These are phyloP conservation scores for Intellagama lesueurii DNA, from an alignment of 2,797 vertebrate genomes.

Conservation along the genomic window DNA sequence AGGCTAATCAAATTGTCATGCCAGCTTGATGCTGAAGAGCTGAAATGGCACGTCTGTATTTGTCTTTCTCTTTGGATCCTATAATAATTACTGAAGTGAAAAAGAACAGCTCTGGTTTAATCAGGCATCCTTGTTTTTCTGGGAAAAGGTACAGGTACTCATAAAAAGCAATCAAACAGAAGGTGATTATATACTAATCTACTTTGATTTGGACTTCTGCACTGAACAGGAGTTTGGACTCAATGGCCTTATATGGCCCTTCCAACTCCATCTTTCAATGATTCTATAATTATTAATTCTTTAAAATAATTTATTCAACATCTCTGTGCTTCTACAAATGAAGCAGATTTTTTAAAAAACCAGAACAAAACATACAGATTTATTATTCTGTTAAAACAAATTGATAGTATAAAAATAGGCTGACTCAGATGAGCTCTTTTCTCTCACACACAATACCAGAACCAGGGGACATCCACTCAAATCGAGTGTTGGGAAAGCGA, in stretches of 20 bases:
- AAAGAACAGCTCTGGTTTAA: accelerated
- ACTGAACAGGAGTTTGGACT: too few relatives aligned
- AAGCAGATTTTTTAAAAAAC: too few relatives aligned
- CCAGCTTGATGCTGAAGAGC: neutral
- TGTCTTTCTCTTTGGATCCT: conserved; percentile 20
- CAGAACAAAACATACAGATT: neutral
- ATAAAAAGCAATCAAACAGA: neutral
- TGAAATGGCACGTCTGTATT: conserved; percentile 16
- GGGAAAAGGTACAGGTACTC: neutral
- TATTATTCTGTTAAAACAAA: conserved; percentile 12
- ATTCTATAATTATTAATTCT: neutral
- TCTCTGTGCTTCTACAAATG: too few relatives aligned
- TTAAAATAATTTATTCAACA: too few relatives aligned
- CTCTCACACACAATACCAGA: too few relatives aligned
- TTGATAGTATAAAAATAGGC: neutral
- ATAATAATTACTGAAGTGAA: neutral
- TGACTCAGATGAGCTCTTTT: neutral
- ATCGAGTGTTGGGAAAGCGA: too few relatives aligned
- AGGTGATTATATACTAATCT: neutral
- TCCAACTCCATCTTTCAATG: too few relatives aligned
- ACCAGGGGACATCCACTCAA: too few relatives aligned
- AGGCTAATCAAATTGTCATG: conserved; percentile 19
- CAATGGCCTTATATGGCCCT: too few relatives aligned
- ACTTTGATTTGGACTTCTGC: too few relatives aligned
- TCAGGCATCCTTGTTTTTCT: conserved; percentile 3